Percentiles rank a stretch among this genome's conserved stretches.
phyloP scores from a whole-genome alignment of 2,888 invertebrate species.

The Stenichneumon culpator region DNA sequence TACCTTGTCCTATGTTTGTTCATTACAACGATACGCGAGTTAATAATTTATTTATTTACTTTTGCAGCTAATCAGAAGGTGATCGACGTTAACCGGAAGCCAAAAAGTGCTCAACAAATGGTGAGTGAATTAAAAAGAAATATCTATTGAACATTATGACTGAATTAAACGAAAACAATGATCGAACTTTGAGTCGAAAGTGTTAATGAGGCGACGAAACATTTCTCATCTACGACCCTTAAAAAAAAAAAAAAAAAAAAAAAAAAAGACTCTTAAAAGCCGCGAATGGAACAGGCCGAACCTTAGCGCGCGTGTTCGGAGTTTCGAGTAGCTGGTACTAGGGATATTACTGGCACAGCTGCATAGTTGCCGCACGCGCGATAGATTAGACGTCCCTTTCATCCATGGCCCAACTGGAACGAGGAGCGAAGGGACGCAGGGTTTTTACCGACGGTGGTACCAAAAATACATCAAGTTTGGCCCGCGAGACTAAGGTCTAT shows the following conservation, averaged over 20 bases:
- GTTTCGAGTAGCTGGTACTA: slow-evolving; percentile 13
- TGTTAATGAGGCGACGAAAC: slow-evolving; percentile 1
- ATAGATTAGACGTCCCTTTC: slow-evolving; percentile 68
- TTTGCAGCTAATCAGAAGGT: slow-evolving; percentile 91
- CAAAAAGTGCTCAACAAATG: slow-evolving; percentile 96
- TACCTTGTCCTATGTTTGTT: not conserved
- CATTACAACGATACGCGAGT: not conserved
- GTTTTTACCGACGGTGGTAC: slow-evolving; percentile 27
- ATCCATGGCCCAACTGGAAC: slow-evolving; percentile 36
- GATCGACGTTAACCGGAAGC: slow-evolving; percentile 92
- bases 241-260: slow-evolving; percentile 18
- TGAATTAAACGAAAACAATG: not conserved
- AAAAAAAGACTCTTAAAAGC: not conserved
- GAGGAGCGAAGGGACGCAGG: slow-evolving; percentile 42
- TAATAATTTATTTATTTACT: slow-evolving; percentile 62
- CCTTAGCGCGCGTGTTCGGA: slow-evolving; percentile 43
- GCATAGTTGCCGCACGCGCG: slow-evolving; percentile 58
- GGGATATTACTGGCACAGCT: slow-evolving; percentile 62
- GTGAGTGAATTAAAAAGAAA: slow-evolving; percentile 87
- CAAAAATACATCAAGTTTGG: slow-evolving; percentile 55
- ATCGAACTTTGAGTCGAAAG: not conserved
- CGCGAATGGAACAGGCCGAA: slow-evolving; percentile 39
- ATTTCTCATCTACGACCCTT: slow-evolving; percentile 4
- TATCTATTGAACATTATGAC: not conserved
- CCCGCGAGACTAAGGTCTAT: slow-evolving; percentile 7